These are phyloP conservation scores for Panthera tigris DNA, from an alignment of 2,113 vertebrate species.

Conservation along the genomic window DNA sequence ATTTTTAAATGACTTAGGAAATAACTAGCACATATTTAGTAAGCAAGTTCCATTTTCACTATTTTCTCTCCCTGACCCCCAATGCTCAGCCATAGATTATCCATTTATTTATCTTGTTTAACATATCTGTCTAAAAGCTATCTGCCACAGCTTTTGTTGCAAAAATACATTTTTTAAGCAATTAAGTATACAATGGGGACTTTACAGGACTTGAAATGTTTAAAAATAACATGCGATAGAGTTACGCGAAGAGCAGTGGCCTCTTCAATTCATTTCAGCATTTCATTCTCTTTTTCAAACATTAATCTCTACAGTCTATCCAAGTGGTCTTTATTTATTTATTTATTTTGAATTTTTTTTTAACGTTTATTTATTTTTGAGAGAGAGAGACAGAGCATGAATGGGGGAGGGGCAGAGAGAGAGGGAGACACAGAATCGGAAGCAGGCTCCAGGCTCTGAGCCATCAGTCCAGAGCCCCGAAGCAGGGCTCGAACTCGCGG, in stretches of 20 bases:
- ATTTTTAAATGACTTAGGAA: background rate
- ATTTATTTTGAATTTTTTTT: too few species aligned
- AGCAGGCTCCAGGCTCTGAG: too few species aligned
- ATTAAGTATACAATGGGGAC: background rate
- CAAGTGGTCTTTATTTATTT: background rate
- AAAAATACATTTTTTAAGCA: conserved; percentile 35
- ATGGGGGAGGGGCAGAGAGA: too few species aligned
- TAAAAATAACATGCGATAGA: conserved; percentile 7
- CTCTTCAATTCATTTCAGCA: conserved; percentile 25
- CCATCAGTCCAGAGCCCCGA: too few species aligned
- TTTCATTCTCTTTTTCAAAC: background rate
- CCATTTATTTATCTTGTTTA: background rate
- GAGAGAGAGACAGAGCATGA: too few species aligned
- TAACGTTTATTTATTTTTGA: too few species aligned
- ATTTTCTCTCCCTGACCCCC: background rate
- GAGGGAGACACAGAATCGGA: too few species aligned
- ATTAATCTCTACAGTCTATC: background rate
- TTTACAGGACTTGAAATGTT: conserved; percentile 20
- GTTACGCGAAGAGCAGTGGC: background rate
- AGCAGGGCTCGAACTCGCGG: too few species aligned
- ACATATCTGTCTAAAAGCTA: background rate
- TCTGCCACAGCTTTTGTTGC: background rate
- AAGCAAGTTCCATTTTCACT: background rate
- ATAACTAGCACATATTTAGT: background rate
- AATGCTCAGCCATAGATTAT: background rate